A percentile compares a stretch with the other conserved stretches of the same genome.
These are phyloP conservation scores for Anneissia japonica DNA, from an alignment of 35 echinoderm and acorn worm species.

Conservation along the genomic window DNA sequence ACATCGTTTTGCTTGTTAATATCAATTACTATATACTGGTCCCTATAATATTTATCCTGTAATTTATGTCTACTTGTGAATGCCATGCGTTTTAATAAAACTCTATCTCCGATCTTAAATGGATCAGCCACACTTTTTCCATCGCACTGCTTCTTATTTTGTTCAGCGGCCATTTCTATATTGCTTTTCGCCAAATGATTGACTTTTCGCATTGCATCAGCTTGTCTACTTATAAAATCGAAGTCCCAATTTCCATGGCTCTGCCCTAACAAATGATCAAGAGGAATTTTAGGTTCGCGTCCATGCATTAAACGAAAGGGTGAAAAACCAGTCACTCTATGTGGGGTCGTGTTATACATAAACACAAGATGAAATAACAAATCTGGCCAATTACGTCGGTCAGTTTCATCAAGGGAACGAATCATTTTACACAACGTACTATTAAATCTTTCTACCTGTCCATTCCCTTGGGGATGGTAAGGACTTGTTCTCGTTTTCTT, in stretches of 20 bases:
- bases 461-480: constrained; percentile 30
- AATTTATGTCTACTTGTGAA: neutral
- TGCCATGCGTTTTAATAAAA: neutral
- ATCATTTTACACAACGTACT: constrained; percentile 7
- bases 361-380: constrained; percentile 8
- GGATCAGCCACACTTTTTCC: neutral
- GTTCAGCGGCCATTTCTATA: neutral
- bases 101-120: neutral
- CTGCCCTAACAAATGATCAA: constrained; percentile 8
- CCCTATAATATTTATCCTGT: constrained; percentile 10
- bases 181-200: neutral
- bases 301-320: constrained; percentile 13
- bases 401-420: neutral
- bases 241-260: constrained; percentile 1
- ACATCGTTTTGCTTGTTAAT: constrained; percentile 3
- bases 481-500: constrained; percentile 23
- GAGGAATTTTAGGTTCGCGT: neutral
- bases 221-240: neutral
- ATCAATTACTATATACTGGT: constrained; percentile 9
- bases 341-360: constrained; percentile 23
- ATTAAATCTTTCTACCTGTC: constrained; percentile 22
- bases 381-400: neutral
- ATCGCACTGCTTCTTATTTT: neutral
- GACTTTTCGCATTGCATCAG: neutral
- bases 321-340: constrained; percentile 11